Percentiles rank a stretch among this genome's conserved stretches.
These are phyloP conservation scores for Enchytraeus crypticus DNA, from an alignment of 2,888 invertebrate species.

Conservation along the genomic window DNA sequence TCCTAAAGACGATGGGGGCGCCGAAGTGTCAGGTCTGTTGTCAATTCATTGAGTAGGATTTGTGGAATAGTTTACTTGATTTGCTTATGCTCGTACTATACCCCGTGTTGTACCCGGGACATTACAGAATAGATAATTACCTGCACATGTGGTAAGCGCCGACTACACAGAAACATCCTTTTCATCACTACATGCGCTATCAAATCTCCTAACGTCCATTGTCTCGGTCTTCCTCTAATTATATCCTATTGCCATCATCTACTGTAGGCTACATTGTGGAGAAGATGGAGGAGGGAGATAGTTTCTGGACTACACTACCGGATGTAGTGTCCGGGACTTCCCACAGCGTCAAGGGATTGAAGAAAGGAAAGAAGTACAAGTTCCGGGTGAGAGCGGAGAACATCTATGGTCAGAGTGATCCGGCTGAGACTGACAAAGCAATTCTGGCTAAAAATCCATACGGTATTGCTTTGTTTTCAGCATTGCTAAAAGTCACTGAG, in stretches of 20 bases:
- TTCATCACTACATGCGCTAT: not conserved
- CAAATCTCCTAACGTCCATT: not conserved
- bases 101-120: too few species aligned
- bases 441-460: conserved; percentile 91
- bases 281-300: conserved; percentile 80
- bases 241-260: too few species aligned
- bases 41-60: too few species aligned
- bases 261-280: conserved; percentile 71
- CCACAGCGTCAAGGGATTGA: conserved; percentile 74
- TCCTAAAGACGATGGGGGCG: conserved; percentile 51
- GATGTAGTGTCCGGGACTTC: conserved; percentile 69
- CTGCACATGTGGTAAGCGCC: not conserved
- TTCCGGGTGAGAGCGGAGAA: conserved; percentile 95
- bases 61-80: too few species aligned
- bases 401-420: conserved; percentile 88
- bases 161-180: not conserved
- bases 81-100: too few species aligned
- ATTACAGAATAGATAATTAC: too few species aligned
- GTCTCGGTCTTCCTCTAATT: not conserved
- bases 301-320: conserved; percentile 84
- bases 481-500: not conserved
- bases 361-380: conserved; percentile 86
- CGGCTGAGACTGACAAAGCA: conserved; percentile 74
- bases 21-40: conserved; percentile 50
- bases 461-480: conserved; percentile 51